A percentile compares a stretch with the other conserved stretches of the same genome.
Conservation (phyloP, 2,888 invertebrate species). For the Elmis aenea region DNA sequence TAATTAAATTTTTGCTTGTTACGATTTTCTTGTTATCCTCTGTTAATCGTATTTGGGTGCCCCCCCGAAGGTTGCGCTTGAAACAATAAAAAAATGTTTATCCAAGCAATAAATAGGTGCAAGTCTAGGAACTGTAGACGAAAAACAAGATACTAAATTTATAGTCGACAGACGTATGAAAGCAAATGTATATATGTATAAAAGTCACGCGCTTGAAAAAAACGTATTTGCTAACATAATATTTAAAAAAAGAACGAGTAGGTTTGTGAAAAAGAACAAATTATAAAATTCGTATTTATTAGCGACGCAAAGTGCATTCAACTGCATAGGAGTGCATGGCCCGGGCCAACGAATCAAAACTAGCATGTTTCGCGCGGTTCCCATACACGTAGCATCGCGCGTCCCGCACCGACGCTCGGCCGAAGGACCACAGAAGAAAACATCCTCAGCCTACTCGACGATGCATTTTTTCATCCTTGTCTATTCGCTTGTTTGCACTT, state of each 20-base stretch:
- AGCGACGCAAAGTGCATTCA: constrained; percentile 24
- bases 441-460: constrained; percentile 8
- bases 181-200: no score
- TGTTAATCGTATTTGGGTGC: no score
- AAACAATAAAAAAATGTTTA: no score
- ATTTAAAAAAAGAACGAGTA: background rate
- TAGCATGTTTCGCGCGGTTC: constrained; percentile 18
- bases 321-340: constrained; percentile 23
- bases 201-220: background rate
- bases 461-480: constrained; percentile 31
- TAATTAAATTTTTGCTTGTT: no score
- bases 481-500: constrained; percentile 25
- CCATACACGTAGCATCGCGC: constrained; percentile 9
- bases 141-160: no score
- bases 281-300: constrained; percentile 29
- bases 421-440: constrained; percentile 9
- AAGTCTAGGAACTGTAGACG: no score
- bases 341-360: constrained; percentile 24
- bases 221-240: background rate
- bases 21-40: no score
- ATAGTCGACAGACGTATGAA: no score
- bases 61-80: no score
- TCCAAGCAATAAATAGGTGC: no score
- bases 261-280: constrained; percentile 14
- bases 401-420: constrained; percentile 1